A percentile compares a stretch with the other conserved stretches of the same genome.
Evolutionary conservation across 2,797 vertebrate genomes (phyloP).

Genomic region (Eulemur rubriventer): DNA sequence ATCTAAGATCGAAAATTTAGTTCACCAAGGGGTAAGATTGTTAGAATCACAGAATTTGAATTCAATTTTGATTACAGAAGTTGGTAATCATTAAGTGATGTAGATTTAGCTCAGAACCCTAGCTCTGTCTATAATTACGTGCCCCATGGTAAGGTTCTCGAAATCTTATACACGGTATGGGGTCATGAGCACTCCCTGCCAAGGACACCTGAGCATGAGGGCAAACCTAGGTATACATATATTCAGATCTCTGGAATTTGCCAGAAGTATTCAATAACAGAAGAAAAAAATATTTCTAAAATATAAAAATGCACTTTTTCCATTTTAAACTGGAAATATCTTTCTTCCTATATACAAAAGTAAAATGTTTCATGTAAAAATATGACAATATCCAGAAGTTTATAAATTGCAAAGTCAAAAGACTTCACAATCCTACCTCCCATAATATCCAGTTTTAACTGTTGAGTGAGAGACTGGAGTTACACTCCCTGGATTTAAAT

Average conservation of each 20-base stretch:
- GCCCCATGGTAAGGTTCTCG: not conserved
- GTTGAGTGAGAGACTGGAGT: not conserved
- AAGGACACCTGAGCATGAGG: not conserved
- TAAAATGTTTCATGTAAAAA: slow-evolving; percentile 10
- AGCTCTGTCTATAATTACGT: not conserved
- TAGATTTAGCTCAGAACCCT: not conserved
- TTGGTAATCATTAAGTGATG: not conserved
- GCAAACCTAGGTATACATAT: not conserved
- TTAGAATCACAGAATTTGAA: not conserved
- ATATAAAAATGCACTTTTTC: not conserved
- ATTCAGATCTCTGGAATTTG: not conserved
- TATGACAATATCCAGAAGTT: not conserved
- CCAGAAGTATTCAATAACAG: not conserved
- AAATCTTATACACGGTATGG: not conserved
- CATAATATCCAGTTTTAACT: slow-evolving; percentile 43
- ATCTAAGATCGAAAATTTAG: not conserved
- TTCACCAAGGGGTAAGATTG: slow-evolving; percentile 43
- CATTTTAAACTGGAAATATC: not conserved
- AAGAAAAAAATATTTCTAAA: not conserved
- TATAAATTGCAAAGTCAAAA: not conserved
- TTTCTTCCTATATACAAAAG: slow-evolving; percentile 20
- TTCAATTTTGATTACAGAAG: not conserved
- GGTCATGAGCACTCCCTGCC: not conserved
- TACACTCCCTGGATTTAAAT: slow-evolving; percentile 2
- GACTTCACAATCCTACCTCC: slow-evolving; percentile 2